These are phyloP conservation scores for Scaeva pyrastri DNA, from an alignment of 2,888 invertebrate species.

Conservation along the genomic window DNA sequence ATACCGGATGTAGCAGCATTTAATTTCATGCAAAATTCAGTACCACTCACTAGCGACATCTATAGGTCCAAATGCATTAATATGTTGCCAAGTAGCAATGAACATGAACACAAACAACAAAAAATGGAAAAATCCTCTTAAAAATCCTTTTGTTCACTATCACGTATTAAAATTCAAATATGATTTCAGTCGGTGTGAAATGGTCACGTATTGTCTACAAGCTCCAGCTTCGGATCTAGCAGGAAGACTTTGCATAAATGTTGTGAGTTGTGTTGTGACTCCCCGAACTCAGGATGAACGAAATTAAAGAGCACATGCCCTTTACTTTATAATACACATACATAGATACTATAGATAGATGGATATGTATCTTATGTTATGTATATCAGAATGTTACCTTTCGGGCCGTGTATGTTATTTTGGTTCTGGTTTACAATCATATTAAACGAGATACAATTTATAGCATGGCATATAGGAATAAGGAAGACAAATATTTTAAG, in stretches of 20 bases:
- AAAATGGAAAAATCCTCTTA: background rate
- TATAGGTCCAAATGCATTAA: constrained; percentile 38
- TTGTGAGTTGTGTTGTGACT: constrained; percentile 25
- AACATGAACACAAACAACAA: too few species aligned
- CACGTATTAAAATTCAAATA: constrained; percentile 66
- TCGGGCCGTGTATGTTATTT: constrained; percentile 4
- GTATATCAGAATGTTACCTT: constrained; percentile 21
- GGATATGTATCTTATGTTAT: too few species aligned
- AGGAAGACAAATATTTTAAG: constrained; percentile 40
- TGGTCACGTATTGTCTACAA: constrained; percentile 51
- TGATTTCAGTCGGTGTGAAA: constrained; percentile 56
- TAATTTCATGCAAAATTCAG: constrained; percentile 13
- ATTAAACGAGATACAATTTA: constrained; percentile 35
- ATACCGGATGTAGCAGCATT: constrained; percentile 41
- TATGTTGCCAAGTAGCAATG: constrained; percentile 9
- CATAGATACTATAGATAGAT: too few species aligned
- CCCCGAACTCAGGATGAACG: constrained; percentile 25
- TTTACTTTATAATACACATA: background rate
- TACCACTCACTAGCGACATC: background rate
- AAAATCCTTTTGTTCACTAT: constrained; percentile 11
- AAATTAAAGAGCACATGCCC: constrained; percentile 32
- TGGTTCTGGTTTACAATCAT: constrained; percentile 3
- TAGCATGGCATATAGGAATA: background rate
- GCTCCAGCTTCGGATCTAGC: too few species aligned
- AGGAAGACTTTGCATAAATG: background rate